These are phyloP conservation scores for Ormyrus rosae DNA, from an alignment of 2,888 invertebrate genomes.

Conservation along the genomic window DNA sequence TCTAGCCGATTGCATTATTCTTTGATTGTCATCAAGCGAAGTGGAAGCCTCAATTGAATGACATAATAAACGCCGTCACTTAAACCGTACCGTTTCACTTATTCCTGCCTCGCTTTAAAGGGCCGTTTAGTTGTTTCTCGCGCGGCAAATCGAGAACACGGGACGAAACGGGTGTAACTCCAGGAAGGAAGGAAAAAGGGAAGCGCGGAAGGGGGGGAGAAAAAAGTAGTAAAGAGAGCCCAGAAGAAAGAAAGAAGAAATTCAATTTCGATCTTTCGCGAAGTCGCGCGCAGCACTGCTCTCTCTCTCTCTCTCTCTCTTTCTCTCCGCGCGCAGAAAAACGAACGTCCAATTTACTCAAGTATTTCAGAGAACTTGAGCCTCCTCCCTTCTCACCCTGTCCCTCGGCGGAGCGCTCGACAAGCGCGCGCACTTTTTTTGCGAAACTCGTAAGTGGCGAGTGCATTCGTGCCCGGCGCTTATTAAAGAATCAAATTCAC, in stretches of 20 bases:
- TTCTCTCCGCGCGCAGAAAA: background rate
- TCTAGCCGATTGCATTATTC: constrained; percentile 48
- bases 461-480: constrained; percentile 47
- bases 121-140: constrained; percentile 42
- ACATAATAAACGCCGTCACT: constrained; percentile 51
- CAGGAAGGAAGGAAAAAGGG: constrained; percentile 2
- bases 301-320: no score
- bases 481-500: constrained; percentile 53
- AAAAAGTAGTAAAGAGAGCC: constrained; percentile 1
- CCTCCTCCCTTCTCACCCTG: constrained; percentile 5
- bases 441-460: constrained; percentile 51
- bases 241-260: constrained; percentile 45
- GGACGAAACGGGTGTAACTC: constrained; percentile 11
- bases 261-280: constrained; percentile 57
- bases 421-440: constrained; percentile 42
- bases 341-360: constrained; percentile 57
- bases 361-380: constrained; percentile 55
- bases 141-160: constrained; percentile 51
- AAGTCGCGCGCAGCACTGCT: constrained; percentile 34
- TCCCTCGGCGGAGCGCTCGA: constrained; percentile 9
- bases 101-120: constrained; percentile 37
- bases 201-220: background rate
- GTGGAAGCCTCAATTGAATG: constrained; percentile 51
- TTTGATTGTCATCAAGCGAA: constrained; percentile 47
- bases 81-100: constrained; percentile 40